phyloP scores from a whole-genome alignment of 2,888 invertebrate species.

The Lithophane socia region DNA sequence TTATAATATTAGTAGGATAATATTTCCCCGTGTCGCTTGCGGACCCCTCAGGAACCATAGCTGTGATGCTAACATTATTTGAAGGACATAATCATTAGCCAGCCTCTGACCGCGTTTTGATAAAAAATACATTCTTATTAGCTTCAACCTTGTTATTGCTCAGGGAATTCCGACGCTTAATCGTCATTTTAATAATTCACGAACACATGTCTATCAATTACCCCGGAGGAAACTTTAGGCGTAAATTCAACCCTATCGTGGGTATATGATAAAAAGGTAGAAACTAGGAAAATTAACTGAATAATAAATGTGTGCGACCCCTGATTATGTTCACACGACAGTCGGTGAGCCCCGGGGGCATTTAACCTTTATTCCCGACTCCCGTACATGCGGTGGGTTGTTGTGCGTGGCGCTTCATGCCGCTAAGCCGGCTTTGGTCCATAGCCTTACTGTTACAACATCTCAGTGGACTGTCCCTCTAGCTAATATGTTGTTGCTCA shows the following conservation, averaged over 20 bases:
- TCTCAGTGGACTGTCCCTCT: conserved; percentile 47
- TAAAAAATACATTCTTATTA: conserved; percentile 48
- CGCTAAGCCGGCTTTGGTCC: conserved; percentile 62
- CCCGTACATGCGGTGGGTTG: conserved; percentile 33
- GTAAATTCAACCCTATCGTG: conserved; percentile 65
- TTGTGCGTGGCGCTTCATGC: conserved; percentile 36
- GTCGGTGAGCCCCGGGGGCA: conserved; percentile 54
- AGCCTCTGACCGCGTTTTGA: conserved; percentile 6
- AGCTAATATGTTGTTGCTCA: conserved; percentile 34
- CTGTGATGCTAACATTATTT: conserved; percentile 17
- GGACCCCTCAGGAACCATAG: background rate
- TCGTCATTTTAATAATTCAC: conserved; percentile 66
- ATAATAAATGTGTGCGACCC: conserved; percentile 66
- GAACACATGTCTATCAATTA: conserved; percentile 64
- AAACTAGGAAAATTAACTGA: conserved; percentile 68
- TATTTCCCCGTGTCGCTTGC: no score
- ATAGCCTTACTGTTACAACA: conserved; percentile 44
- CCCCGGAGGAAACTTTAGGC: conserved; percentile 59
- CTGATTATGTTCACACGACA: conserved; percentile 67
- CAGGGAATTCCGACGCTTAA: conserved; percentile 53
- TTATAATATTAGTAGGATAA: no score
- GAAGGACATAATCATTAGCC: conserved; percentile 31
- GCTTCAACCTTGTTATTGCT: conserved; percentile 44
- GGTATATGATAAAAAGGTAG: conserved; percentile 66
- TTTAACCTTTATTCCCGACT: conserved; percentile 61